phyloP scores from a whole-genome alignment of 2,113 vertebrate genomes.

The Ammodytes marinus region DNA sequence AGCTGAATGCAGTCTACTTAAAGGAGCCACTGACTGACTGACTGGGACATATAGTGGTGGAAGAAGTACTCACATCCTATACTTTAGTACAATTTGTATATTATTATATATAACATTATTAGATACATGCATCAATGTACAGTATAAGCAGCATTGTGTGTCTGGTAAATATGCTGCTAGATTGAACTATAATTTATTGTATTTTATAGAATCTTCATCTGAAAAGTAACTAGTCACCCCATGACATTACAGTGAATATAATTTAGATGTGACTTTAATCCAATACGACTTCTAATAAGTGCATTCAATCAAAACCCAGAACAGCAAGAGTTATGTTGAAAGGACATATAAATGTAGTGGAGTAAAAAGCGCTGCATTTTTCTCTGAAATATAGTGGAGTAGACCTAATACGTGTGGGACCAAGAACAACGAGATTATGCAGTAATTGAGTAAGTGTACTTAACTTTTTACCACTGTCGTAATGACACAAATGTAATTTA shows the following conservation, averaged over 20 bases:
- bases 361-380: not conserved
- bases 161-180: too few species aligned
- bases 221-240: not conserved
- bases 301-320: too few species aligned
- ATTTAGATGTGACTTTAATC: too few species aligned
- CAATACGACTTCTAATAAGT: too few species aligned
- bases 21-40: not conserved
- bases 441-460: not conserved
- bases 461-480: not conserved
- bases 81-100: not conserved
- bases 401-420: not conserved
- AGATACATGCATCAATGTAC: not conserved
- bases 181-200: too few species aligned
- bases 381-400: too few species aligned
- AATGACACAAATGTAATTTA: not conserved
- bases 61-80: not conserved
- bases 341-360: not conserved
- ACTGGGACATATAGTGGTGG: too few species aligned
- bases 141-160: too few species aligned
- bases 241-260: too few species aligned
- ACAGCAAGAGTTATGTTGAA: too few species aligned
- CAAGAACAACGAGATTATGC: too few species aligned
- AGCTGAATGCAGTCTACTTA: not conserved
- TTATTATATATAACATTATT: not conserved
- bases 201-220: not conserved